A percentile compares a stretch with the other conserved stretches of the same genome.
Conservation (phyloP, 2,888 invertebrate species). For the Drosophila monieri region DNA sequence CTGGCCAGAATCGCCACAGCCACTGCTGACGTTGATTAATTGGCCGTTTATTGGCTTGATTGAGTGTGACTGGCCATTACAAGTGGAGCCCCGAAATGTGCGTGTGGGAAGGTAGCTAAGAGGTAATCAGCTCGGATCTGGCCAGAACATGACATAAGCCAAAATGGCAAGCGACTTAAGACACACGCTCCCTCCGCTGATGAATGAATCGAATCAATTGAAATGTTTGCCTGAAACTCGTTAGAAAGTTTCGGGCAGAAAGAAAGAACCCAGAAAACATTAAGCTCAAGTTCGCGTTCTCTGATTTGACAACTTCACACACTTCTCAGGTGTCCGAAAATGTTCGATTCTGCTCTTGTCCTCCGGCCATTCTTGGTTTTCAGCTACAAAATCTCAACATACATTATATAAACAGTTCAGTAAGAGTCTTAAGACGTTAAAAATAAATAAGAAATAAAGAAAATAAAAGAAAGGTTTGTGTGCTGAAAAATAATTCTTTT, state of each 20-base stretch:
- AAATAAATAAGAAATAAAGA: background rate
- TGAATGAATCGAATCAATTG: slow-evolving; percentile 45
- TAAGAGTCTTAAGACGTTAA: background rate
- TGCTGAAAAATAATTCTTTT: background rate
- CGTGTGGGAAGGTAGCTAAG: slow-evolving; percentile 55
- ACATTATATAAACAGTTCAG: background rate
- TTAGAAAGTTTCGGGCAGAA: slow-evolving; percentile 62
- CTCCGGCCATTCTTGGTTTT: background rate
- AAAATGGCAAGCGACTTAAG: slow-evolving; percentile 54
- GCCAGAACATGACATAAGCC: slow-evolving; percentile 68
- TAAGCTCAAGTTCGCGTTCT: slow-evolving; percentile 11
- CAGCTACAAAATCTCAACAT: background rate
- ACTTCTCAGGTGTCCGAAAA: slow-evolving; percentile 36
- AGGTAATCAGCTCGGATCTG: slow-evolving; percentile 37
- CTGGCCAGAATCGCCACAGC: background rate
- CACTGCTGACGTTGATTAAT: slow-evolving; percentile 63
- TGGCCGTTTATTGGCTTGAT: slow-evolving; percentile 56
- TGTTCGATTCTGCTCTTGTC: slow-evolving; percentile 17
- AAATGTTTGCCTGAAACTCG: slow-evolving; percentile 46
- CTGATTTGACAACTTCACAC: slow-evolving; percentile 23
- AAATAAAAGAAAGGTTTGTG: background rate
- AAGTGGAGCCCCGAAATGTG: slow-evolving; percentile 33
- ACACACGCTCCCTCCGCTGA: slow-evolving; percentile 44
- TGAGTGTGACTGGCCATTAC: slow-evolving; percentile 53
- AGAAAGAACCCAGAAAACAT: background rate